Percentiles rank a stretch among this genome's conserved stretches.
Conservation (phyloP, 2,888 invertebrate species). For the Tipula vernalis region DNA sequence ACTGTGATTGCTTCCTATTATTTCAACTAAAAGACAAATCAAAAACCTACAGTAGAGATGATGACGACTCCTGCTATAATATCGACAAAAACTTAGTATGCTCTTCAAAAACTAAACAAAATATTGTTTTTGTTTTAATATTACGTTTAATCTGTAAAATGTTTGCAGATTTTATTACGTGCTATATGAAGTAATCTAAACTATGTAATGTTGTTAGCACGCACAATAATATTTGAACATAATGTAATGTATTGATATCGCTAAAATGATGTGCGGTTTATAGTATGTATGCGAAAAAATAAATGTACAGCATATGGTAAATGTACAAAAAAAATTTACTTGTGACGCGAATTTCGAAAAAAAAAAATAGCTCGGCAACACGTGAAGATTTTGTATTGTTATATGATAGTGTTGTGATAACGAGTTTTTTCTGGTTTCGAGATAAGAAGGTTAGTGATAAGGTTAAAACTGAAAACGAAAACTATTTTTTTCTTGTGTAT, state of each 20-base stretch:
- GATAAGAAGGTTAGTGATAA: not conserved
- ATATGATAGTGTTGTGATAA: not conserved
- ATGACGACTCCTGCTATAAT: not conserved
- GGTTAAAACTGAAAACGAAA: not conserved
- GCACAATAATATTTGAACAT: not conserved
- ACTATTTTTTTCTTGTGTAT: not conserved
- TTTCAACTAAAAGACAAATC: not conserved
- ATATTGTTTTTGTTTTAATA: not conserved
- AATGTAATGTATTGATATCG: not conserved
- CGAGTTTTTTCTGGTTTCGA: not conserved
- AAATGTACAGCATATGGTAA: not conserved
- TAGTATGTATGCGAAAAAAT: not conserved
- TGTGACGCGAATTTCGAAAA: not conserved
- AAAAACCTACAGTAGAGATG: not conserved
- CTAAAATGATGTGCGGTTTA: not conserved
- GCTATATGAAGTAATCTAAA: not conserved
- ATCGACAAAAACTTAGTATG: not conserved
- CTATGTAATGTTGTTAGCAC: not conserved
- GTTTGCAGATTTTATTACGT: not conserved
- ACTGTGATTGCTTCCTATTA: not conserved
- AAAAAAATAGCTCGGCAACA: not conserved
- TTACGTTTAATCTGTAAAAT: not conserved
- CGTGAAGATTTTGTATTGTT: not conserved
- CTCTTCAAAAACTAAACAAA: not conserved
- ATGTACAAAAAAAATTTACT: not conserved